Base-by-base conservation (phyloP, 2,113 vertebrate genomes). In the Anser cygnoides region DNA sequence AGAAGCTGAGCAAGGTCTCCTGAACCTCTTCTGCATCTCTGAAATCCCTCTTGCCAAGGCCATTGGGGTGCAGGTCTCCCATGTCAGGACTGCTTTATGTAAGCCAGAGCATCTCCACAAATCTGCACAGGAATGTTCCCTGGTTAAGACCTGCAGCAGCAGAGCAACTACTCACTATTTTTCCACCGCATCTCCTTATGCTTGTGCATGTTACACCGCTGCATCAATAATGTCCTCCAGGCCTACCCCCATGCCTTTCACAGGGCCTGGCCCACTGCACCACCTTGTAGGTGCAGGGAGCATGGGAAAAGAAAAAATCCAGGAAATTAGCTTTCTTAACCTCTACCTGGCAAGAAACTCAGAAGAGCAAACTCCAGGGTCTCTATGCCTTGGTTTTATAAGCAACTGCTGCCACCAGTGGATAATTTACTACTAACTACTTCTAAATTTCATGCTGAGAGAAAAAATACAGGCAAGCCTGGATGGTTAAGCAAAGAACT, bases 151-250 rank as follows among this genome's bases (percentile, higher is more conserved):
- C 37, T 18, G 22, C 10, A 63, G 20, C 37, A 43, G n/a, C 0
- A 57, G 25, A 46, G 13, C 12, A 28, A 29, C 22, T 49, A 13
- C 43, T 41, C n/a, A 9, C 16, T 33, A 2, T 14, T 28, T 63
- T 73, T 23, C 55, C 67, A 21, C 22, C 3, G 44, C 66, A 46
- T 33, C 8, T 17, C 72, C 23, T 71, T 23, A 3, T 3, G 18
- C 18, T 11, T 33, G 25, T 21, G 15, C 5, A 0, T 20, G 44
- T 11, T 11, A 21, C 26, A 1, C 21, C 6, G 7, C n/a, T 52
- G 44, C 54, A 25, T 7, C 49, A 33, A 4, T 8, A 28, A 3
- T 2, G 23, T n/a, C 71, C 54, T 43, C 25, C 13, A 63, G 49
- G 17, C 19, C 19, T 9, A 2, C 9, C 41, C 63, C 44, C 35